These are phyloP conservation scores for Formica exsecta DNA, from an alignment of 1,140 invertebrate species.

Conservation along the genomic window DNA sequence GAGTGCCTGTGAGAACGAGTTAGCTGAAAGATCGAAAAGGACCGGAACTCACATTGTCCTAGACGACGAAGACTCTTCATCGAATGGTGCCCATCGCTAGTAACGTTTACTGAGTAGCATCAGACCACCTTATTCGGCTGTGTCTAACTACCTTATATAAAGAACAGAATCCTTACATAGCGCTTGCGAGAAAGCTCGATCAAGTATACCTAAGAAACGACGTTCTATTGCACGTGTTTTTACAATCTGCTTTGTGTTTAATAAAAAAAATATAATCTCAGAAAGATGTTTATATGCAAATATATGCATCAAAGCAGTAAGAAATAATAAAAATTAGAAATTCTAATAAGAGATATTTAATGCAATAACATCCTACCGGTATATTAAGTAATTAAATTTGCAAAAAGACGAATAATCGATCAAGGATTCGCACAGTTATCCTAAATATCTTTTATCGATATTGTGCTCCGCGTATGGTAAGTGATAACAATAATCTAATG, in stretches of 20 bases:
- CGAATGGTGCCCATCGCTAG: not conserved
- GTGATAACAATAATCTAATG: not conserved
- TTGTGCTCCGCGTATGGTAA: not conserved
- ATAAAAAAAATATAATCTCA: not conserved
- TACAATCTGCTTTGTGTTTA: not conserved
- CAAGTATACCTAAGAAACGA: not conserved
- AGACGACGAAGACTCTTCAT: too few species aligned
- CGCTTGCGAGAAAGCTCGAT: constrained; percentile 63
- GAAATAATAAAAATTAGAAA: constrained; percentile 3
- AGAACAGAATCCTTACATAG: not conserved
- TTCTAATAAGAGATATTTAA: not conserved
- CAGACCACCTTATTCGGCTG: constrained; percentile 57
- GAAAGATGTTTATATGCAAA: not conserved
- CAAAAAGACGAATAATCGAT: not conserved
- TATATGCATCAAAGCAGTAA: not conserved
- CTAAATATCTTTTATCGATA: not conserved
- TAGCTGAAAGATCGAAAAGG: too few species aligned
- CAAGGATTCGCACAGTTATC: not conserved
- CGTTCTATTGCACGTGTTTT: not conserved
- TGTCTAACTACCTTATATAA: constrained; percentile 60
- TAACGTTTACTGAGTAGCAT: constrained; percentile 71
- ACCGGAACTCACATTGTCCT: too few species aligned
- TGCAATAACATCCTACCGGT: not conserved
- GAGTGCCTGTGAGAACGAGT: too few species aligned
- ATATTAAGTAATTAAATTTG: not conserved